Base-by-base conservation (phyloP, 2,888 invertebrate species). In the Apantesis nais region DNA sequence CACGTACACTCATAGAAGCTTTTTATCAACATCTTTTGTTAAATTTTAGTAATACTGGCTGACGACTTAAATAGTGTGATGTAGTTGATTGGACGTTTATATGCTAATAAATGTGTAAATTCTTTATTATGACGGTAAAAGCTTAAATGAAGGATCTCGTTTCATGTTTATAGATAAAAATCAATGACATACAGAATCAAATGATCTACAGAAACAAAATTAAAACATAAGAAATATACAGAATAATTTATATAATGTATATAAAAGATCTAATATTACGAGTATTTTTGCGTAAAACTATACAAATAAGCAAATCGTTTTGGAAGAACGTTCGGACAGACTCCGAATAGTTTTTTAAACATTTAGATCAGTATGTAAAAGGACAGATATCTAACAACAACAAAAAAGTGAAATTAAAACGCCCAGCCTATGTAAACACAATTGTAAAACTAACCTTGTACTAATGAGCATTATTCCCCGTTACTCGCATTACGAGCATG, bases 401-500 rank as follows among this genome's bases (percentile, higher is more conserved):
- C n/a, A n/a, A 29, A 39, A 29, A 64, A 73, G 67, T 22, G 2
- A 67, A 37, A 71, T 70, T 25, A 74, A 67, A 68, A 72, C 71
- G 62, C 67, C 44, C n/a, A 60, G n/a, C 66, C 70, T 68, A 75
- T 70, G 60, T 5, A 58, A 48, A 74, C 71, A 74, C 73, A 71
- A 76, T 62, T 72, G 68, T 58, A 58, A 73, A 74, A 74, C 72
- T 71, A 84, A 85, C 86, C 87, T 87, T 86, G 84, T 77, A 70
- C 75, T 82, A 87, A 88, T 86, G 84, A 85, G 83, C 83, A 79
- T 80, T 79, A 81, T 78, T 79, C 71, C 80, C 86, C 81, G 82
- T 84, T 83, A 83, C 83, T 81, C 78, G 84, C 84, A 85, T 85
- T 85, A 85, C 84, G 84, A 86, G 80, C 85, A 84, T 82, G 78